Evolutionary conservation across 2,113 vertebrate species (phyloP).

Genomic region (Loxodonta africana): DNA sequence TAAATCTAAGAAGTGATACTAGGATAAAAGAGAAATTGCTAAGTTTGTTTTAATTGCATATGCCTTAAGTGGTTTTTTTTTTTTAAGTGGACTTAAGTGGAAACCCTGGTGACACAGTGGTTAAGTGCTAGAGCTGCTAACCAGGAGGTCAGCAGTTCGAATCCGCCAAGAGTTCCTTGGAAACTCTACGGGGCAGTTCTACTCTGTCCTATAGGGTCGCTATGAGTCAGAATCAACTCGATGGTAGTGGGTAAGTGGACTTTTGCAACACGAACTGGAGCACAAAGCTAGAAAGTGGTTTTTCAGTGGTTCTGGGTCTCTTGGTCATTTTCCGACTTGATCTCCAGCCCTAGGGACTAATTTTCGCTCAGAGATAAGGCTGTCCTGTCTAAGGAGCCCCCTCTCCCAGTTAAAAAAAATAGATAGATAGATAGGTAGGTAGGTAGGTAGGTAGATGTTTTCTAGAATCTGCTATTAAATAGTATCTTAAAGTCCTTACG

Average conservation of each 20-base stretch:
- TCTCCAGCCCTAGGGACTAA: not conserved
- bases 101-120: too few species aligned
- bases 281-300: not conserved
- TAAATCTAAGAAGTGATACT: constrained; percentile 59
- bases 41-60: constrained; percentile 28
- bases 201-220: too few species aligned
- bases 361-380: not conserved
- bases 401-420: constrained; percentile 34
- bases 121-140: too few species aligned
- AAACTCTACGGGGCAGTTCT: too few species aligned
- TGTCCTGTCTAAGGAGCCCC: constrained; percentile 11
- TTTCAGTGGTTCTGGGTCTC: not conserved
- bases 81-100: too few species aligned
- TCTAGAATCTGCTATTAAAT: constrained; percentile 34
- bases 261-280: constrained; percentile 3
- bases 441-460: not conserved
- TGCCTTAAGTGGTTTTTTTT: not conserved
- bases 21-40: constrained; percentile 39
- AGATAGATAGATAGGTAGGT: too few species aligned
- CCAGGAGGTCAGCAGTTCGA: too few species aligned
- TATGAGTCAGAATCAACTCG: too few species aligned
- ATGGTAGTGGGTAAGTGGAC: not conserved
- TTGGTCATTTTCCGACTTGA: constrained; percentile 52
- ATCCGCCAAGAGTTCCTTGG: too few species aligned
- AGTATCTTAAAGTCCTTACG: constrained; percentile 1